Evolutionary conservation across 2,888 invertebrate genomes (phyloP).

Genomic region (Zootermopsis nevadensis): DNA sequence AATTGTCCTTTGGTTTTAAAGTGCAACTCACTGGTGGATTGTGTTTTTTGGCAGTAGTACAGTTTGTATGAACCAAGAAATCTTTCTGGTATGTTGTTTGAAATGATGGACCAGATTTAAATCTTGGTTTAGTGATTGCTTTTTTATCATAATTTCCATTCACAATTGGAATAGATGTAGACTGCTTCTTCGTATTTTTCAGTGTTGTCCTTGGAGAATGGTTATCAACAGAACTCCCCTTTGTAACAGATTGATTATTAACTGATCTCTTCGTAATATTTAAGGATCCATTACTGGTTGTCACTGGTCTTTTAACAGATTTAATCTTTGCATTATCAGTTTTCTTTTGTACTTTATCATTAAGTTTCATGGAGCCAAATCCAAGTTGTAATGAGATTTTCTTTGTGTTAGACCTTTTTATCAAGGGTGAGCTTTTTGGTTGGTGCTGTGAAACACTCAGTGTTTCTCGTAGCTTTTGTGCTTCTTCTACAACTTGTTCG

Average conservation of each 20-base stretch:
- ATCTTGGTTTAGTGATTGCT: background rate
- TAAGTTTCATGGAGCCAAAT: background rate
- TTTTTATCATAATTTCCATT: conserved; percentile 3
- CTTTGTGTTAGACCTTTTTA: background rate
- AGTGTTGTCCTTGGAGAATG: background rate
- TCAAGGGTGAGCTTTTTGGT: background rate
- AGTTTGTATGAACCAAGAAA: background rate
- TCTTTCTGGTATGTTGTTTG: conserved; percentile 36
- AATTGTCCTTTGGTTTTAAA: background rate
- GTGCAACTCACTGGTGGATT: background rate
- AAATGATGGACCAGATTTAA: background rate
- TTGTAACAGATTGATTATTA: background rate
- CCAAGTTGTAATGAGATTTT: background rate
- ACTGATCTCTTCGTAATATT: background rate
- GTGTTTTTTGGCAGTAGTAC: background rate
- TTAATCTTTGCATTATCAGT: background rate
- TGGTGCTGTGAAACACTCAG: background rate
- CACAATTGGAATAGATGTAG: background rate
- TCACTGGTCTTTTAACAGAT: background rate
- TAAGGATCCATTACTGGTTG: background rate
- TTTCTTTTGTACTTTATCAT: background rate
- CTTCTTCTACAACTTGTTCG: conserved; percentile 8
- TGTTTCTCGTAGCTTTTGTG: background rate
- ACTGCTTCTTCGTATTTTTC: background rate
- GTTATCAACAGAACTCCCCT: background rate